Percentiles rank a stretch among this genome's conserved stretches.
Conservation (phyloP, 2,797 vertebrate genomes). For the Discoglossus pictus region DNA sequence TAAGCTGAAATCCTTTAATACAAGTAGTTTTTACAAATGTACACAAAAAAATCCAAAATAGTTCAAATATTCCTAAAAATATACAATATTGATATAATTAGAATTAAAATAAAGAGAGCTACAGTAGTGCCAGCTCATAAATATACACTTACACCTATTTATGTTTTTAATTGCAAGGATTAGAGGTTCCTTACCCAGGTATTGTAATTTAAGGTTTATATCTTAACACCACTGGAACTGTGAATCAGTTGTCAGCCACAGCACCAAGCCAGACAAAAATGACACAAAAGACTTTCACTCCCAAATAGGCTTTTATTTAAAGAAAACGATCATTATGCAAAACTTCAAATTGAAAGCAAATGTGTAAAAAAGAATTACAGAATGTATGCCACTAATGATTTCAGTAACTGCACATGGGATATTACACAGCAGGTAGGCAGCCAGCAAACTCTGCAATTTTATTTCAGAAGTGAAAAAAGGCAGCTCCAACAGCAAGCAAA, state of each 20-base stretch:
- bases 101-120: background rate
- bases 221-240: conserved; percentile 20
- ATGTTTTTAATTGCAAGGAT: conserved; percentile 35
- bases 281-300: conserved; percentile 48
- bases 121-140: background rate
- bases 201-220: conserved; percentile 24
- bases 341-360: conserved; percentile 52
- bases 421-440: conserved; percentile 52
- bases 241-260: conserved; percentile 35
- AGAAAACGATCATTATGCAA: conserved; percentile 52
- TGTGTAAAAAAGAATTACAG: conserved; percentile 52
- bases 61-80: no score
- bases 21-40: no score
- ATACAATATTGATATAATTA: no score
- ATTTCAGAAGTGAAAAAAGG: conserved; percentile 36
- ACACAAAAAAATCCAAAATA: no score
- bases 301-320: conserved; percentile 51
- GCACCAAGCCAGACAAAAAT: conserved; percentile 29
- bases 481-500: conserved; percentile 30
- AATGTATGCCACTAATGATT: conserved; percentile 50
- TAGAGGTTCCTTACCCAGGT: conserved; percentile 18
- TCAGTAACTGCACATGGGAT: conserved; percentile 51
- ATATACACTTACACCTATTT: background rate
- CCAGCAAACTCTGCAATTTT: conserved; percentile 45
- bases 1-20: no score